Conservation (phyloP, 2,888 invertebrate species). For the Chesias legatella region DNA sequence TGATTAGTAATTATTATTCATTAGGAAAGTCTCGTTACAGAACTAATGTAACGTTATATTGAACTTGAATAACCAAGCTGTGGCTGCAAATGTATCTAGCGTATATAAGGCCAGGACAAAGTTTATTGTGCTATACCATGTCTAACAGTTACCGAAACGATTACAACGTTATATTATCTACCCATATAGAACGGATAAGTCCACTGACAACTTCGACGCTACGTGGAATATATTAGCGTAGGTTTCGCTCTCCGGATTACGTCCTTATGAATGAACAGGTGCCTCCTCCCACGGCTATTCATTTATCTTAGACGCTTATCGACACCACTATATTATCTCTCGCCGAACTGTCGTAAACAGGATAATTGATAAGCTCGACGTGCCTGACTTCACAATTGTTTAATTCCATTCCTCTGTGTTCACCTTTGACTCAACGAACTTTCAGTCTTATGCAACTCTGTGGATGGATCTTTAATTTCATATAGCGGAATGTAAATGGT, state of each 20-base stretch:
- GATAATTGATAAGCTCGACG: slow-evolving; percentile 19
- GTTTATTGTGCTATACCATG: too few species aligned
- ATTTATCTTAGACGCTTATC: slow-evolving; percentile 44
- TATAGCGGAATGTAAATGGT: too few species aligned
- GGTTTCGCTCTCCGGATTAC: slow-evolving; percentile 22
- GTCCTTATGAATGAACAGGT: slow-evolving; percentile 58
- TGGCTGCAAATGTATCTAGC: too few species aligned
- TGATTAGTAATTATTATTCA: too few species aligned
- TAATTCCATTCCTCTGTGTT: slow-evolving; percentile 12
- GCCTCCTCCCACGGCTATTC: slow-evolving; percentile 38
- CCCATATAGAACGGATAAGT: background rate
- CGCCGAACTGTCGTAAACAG: slow-evolving; percentile 17
- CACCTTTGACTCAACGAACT: background rate
- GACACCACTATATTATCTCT: slow-evolving; percentile 27
- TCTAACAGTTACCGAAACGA: slow-evolving; percentile 2
- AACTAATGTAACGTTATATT: too few species aligned
- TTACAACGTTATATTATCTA: slow-evolving; percentile 1
- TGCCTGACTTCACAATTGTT: slow-evolving; percentile 9
- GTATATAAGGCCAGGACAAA: too few species aligned
- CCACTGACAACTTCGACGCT: slow-evolving; percentile 6
- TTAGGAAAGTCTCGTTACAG: too few species aligned
- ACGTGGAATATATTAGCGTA: slow-evolving; percentile 1
- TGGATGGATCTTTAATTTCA: too few species aligned
- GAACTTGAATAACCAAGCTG: too few species aligned
- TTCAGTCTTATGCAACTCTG: too few species aligned